A percentile compares a stretch with the other conserved stretches of the same genome.
Conservation (phyloP, 2,797 vertebrate species). For the Clarias platycephalus region DNA sequence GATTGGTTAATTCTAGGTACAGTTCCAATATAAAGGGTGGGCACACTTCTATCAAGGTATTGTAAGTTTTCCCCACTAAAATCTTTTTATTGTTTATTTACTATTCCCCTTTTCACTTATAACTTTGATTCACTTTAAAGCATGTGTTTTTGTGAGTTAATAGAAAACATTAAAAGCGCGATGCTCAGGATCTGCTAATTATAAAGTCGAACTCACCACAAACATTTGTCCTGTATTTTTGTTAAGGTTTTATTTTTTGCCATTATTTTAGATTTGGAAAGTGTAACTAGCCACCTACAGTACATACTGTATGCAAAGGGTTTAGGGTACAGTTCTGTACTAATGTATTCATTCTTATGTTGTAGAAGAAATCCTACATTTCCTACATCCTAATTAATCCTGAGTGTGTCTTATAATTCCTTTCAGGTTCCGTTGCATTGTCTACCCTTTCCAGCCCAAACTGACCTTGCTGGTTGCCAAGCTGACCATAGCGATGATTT, state of each 20-base stretch:
- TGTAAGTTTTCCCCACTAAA: background rate
- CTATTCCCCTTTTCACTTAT: background rate
- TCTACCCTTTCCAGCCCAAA: conserved; percentile 78
- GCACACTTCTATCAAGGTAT: background rate
- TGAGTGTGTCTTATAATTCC: conserved; percentile 4
- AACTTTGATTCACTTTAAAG: background rate
- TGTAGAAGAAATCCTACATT: background rate
- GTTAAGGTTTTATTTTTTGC: background rate
- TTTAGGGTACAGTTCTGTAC: background rate
- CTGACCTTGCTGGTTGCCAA: conserved; percentile 72
- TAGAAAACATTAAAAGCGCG: background rate
- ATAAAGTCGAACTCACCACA: background rate
- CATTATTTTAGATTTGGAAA: background rate
- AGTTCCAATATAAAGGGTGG: background rate
- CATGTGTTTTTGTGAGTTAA: too few relatives aligned
- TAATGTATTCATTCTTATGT: conserved; percentile 2
- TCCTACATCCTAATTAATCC: background rate
- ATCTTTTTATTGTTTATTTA: background rate
- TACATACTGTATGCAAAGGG: background rate
- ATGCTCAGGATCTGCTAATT: background rate
- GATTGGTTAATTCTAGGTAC: background rate
- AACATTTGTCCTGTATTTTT: background rate
- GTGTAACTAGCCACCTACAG: background rate
- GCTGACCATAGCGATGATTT: conserved; percentile 74
- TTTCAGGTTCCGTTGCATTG: conserved; percentile 76